Evolutionary conservation across 2,888 invertebrate species (phyloP).

Genomic region (Troides aeacus): DNA sequence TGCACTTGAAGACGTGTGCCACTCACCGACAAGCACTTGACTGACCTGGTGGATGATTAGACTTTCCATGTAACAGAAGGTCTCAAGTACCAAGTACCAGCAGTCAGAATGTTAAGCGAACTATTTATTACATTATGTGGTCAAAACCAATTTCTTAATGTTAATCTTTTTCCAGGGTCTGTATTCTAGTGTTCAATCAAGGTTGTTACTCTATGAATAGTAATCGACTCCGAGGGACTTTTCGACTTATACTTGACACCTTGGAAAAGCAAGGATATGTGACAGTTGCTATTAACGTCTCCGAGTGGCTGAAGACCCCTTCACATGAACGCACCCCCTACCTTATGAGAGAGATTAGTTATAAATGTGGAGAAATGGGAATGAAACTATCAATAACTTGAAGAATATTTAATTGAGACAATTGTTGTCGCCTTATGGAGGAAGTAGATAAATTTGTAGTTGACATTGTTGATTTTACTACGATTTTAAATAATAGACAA

Average conservation of each 20-base stretch:
- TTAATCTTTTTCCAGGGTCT: conserved; percentile 68
- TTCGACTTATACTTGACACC: conserved; percentile 74
- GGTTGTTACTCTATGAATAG: conserved; percentile 81
- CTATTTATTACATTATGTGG: no score
- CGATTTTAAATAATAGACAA: neutral
- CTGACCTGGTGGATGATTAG: no score
- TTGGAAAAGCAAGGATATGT: conserved; percentile 79
- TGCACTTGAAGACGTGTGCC: no score
- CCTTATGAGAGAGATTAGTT: conserved; percentile 77
- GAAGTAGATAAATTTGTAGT: conserved; percentile 33
- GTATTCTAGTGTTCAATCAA: conserved; percentile 75
- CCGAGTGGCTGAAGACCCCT: conserved; percentile 76
- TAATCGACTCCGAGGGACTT: conserved; percentile 74
- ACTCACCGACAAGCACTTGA: no score
- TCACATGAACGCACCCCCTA: conserved; percentile 82
- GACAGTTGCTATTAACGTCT: conserved; percentile 76
- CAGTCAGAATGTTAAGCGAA: no score
- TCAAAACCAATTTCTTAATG: no score
- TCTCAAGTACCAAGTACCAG: no score
- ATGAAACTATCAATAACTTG: conserved; percentile 58
- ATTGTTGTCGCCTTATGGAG: neutral
- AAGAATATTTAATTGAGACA: conserved; percentile 29
- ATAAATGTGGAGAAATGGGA: conserved; percentile 73
- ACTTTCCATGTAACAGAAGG: no score
- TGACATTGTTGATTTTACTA: neutral